Conservation (phyloP, 2,888 invertebrate genomes). For the Sthenelais limicola region DNA sequence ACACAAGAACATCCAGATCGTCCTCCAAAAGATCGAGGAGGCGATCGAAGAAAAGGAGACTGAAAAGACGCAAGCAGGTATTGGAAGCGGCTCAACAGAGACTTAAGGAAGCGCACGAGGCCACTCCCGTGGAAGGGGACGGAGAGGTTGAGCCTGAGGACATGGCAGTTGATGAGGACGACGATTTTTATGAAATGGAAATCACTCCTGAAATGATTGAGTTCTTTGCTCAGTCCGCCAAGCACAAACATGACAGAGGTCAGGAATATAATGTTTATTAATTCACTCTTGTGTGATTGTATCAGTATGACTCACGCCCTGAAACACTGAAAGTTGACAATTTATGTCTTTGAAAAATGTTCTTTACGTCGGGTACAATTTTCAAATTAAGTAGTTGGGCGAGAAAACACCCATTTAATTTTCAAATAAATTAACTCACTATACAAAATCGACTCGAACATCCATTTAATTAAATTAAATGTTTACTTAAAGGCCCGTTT, state of each 20-base stretch:
- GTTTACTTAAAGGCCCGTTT: no score
- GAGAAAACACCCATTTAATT: no score
- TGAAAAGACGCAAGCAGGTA: not conserved
- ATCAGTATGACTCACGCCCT: no score
- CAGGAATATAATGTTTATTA: conserved; percentile 3
- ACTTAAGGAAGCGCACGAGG: conserved; percentile 57
- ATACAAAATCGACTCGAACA: no score
- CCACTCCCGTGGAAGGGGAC: conserved; percentile 57
- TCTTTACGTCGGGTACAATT: no score
- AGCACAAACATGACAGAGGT: conserved; percentile 74
- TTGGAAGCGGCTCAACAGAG: not conserved
- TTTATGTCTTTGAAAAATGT: no score
- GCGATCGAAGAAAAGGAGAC: not conserved
- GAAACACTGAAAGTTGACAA: no score
- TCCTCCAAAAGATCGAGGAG: not conserved
- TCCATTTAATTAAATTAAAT: no score
- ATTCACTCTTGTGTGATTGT: conserved; percentile 1
- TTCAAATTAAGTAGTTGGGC: no score
- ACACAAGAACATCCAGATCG: no score
- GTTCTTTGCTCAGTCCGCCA: conserved; percentile 78
- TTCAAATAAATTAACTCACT: no score
- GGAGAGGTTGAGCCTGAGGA: not conserved
- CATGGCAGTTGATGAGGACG: not conserved
- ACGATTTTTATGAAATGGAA: conserved; percentile 74
- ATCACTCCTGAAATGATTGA: conserved; percentile 79